Evolutionary conservation across 2,113 vertebrate species (phyloP).

Genomic region (Oncorhynchus keta): DNA sequence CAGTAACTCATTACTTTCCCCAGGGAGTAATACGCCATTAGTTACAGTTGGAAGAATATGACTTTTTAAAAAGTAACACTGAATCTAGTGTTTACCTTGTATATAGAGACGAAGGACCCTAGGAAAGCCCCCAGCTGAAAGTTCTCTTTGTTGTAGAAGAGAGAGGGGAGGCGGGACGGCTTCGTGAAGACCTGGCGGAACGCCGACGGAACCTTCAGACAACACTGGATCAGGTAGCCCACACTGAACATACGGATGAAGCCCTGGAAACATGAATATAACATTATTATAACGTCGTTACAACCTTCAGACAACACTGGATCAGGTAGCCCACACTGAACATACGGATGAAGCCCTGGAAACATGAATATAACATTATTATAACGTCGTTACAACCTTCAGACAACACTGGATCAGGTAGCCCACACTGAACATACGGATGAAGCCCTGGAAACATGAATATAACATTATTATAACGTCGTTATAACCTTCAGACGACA

Average conservation of each 20-base stretch:
- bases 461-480: neutral
- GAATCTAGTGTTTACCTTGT: conserved; percentile 81
- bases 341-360: conserved; percentile 94
- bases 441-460: conserved; percentile 81
- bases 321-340: conserved; percentile 97
- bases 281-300: neutral
- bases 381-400: conserved; percentile 66
- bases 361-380: neutral
- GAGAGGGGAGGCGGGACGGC: conserved; percentile 87
- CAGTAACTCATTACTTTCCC: no score
- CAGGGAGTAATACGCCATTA: no score
- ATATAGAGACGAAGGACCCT: conserved; percentile 97
- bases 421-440: conserved; percentile 97
- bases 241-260: conserved; percentile 98
- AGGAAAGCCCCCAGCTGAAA: conserved; percentile 96
- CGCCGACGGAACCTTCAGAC: conserved; percentile 91
- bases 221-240: conserved; percentile 97
- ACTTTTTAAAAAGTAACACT: no score
- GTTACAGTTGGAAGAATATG: no score
- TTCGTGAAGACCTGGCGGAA: conserved; percentile 92
- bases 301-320: conserved; percentile 93
- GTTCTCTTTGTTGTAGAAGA: conserved; percentile 98
- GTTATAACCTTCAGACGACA: conserved; percentile 87
- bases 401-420: conserved; percentile 98
- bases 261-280: conserved; percentile 70